Evolutionary conservation across 1,140 invertebrate genomes (phyloP), one percentile per base, ranked within the genome.

Genomic region (Drosophila asahinai): DNA sequence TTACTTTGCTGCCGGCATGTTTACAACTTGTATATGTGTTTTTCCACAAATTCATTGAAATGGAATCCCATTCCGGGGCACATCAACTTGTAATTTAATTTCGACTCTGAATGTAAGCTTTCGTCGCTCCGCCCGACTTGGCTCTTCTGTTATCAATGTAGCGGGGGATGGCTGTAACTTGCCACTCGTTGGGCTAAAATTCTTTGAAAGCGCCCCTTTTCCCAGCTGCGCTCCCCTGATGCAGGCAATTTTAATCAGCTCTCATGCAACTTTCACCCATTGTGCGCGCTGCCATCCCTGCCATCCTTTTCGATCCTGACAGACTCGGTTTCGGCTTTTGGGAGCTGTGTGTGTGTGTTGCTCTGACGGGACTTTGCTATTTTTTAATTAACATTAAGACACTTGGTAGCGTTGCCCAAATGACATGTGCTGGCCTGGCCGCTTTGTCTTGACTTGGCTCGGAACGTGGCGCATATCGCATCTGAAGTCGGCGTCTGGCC

Each of bases 321-420:
- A 49, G 45, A 57, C 54, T 40, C 19, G 40, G 33, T 61, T 57
- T 58, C 61, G 62, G 59, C 55, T 47, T 60, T 57, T 42, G 49
- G 55, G 52, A 19, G n/a, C 51, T 58, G 57, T 60, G 58, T 67
- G 42, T 55, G 40, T 74, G 57, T 51, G 48, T 25, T 68, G 58
- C 45, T 61, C 38, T 74, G 55, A 54, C 72, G 81, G 42, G 71
- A 66, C 58, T 70, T 78, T 89, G 81, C 70, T 84, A 81, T 72
- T 89, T 90, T 74, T 90, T 89, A 90, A 89, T 89, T 89, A 90
- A 90, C 87, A 90, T 89, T 79, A 86, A 86, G 79, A 86, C 60
- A 81, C 75, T 76, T 81, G 78, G 81, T 79, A 78, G 60, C 77
- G 81, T 75, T 66, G 49, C 73, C 86, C 71, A 64, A 89, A 89